Evolutionary conservation across 2,888 invertebrate species (phyloP).

Genomic region (Steinernema scapterisci): DNA sequence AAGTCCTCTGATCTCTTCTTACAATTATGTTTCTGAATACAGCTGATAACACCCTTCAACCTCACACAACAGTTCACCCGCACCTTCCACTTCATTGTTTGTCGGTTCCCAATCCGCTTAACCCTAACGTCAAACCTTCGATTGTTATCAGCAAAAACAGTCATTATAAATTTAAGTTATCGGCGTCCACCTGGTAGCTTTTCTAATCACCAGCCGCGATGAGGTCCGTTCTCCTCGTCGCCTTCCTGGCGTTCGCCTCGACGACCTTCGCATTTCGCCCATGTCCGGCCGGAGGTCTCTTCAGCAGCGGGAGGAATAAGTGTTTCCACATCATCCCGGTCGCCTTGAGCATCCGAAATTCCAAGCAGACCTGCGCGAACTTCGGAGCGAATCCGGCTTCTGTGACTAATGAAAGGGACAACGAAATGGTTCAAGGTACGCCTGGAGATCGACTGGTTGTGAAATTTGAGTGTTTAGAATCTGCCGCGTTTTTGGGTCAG

Average conservation of each 20-base stretch:
- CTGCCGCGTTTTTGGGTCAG: background rate
- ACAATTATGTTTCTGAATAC: too few relatives aligned
- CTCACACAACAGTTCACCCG: background rate
- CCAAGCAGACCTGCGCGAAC: slow-evolving; percentile 13
- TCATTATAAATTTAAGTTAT: slow-evolving; percentile 1
- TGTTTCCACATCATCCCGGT: slow-evolving; percentile 25
- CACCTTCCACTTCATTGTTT: background rate
- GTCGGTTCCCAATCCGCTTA: slow-evolving; percentile 26
- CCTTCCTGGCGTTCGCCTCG: background rate
- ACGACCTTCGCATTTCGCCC: slow-evolving; percentile 5
- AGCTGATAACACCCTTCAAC: too few relatives aligned
- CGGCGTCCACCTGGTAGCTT: background rate
- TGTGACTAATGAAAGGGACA: background rate
- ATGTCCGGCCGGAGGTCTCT: slow-evolving; percentile 16
- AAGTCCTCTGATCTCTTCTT: too few relatives aligned
- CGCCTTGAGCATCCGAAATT: background rate
- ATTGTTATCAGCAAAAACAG: slow-evolving; percentile 22
- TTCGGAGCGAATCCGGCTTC: slow-evolving; percentile 8
- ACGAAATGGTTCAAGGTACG: slow-evolving; percentile 12
- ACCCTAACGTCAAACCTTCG: background rate
- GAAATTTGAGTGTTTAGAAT: background rate
- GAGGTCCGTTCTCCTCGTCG: background rate
- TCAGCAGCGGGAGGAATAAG: background rate
- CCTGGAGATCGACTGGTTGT: background rate
- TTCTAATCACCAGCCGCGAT: background rate